Evolutionary conservation across 2,888 invertebrate species (phyloP).

Genomic region (Plebejus anna): DNA sequence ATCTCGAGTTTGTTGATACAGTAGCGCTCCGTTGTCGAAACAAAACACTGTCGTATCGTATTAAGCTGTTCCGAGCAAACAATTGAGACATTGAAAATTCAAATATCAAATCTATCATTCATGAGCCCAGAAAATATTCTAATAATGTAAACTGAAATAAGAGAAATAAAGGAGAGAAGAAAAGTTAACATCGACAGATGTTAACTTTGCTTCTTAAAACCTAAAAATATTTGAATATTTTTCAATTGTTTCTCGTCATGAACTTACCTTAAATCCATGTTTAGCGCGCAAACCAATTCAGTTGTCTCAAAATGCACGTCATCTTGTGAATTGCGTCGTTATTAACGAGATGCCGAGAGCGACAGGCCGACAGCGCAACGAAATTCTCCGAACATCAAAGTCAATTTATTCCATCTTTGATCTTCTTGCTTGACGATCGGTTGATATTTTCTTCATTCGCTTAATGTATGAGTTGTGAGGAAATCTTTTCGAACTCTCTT

Average conservation of each 20-base stretch:
- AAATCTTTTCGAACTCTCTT: background rate
- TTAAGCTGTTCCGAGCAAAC: too few species aligned
- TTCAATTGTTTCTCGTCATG: too few species aligned
- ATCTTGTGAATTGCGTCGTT: constrained; percentile 9
- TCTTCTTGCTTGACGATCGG: constrained; percentile 5
- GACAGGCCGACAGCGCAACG: constrained; percentile 25
- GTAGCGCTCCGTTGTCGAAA: background rate
- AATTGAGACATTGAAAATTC: too few species aligned
- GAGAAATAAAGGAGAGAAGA: too few species aligned
- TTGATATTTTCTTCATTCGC: constrained; percentile 1
- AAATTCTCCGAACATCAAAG: constrained; percentile 1
- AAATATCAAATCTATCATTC: too few species aligned
- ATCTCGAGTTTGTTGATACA: background rate
- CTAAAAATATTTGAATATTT: too few species aligned
- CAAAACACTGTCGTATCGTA: background rate
- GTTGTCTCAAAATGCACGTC: background rate
- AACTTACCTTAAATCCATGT: too few species aligned
- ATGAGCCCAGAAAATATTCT: too few species aligned
- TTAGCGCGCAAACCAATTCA: background rate
- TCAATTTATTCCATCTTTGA: constrained; percentile 9
- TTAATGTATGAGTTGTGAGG: background rate
- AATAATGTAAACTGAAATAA: too few species aligned
- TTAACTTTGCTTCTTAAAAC: too few species aligned
- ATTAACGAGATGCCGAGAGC: constrained; percentile 27
- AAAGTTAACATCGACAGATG: too few species aligned